These are phyloP conservation scores for Hemistola chrysoprasaria DNA, from an alignment of 2,888 invertebrate genomes.

Conservation along the genomic window DNA sequence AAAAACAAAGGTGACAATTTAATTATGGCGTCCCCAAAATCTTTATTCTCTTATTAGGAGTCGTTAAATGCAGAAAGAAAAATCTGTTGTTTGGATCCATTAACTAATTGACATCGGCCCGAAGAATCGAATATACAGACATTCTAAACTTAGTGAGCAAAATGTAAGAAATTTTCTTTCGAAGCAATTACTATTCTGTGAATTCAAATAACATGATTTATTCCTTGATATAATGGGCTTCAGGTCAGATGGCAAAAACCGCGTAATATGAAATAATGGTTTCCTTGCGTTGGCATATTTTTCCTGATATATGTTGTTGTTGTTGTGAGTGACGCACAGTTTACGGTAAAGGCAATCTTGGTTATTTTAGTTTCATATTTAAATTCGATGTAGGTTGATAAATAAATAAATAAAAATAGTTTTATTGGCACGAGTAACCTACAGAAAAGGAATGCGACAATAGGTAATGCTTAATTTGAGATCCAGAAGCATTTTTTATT, in stretches of 20 bases:
- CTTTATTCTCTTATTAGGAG: slow-evolving; percentile 23
- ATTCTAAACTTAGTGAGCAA: slow-evolving; percentile 13
- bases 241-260: slow-evolving; percentile 22
- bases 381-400: too few relatives aligned
- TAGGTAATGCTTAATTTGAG: too few relatives aligned
- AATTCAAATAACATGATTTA: slow-evolving; percentile 21
- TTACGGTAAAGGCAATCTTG: slow-evolving; percentile 12
- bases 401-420: too few relatives aligned
- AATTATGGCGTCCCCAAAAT: slow-evolving; percentile 19
- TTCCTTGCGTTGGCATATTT: slow-evolving; percentile 22
- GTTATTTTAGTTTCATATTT: not conserved
- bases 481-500: too few relatives aligned
- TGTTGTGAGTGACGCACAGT: slow-evolving; percentile 19
- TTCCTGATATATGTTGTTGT: slow-evolving; percentile 23
- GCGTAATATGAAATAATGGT: slow-evolving; percentile 24
- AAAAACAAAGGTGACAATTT: slow-evolving; percentile 25
- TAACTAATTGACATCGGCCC: slow-evolving; percentile 40
- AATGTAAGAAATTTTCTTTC: slow-evolving; percentile 8
- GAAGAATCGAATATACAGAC: slow-evolving; percentile 28
- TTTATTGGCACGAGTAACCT: too few relatives aligned
- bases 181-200: slow-evolving; percentile 19
- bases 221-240: slow-evolving; percentile 25
- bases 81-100: slow-evolving; percentile 34
- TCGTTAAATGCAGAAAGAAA: slow-evolving; percentile 28
- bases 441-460: too few relatives aligned